A percentile compares a stretch with the other conserved stretches of the same genome.
phyloP scores from a whole-genome alignment of 1,140 invertebrate genomes.

The Pseudomyrmex flavicornis region DNA sequence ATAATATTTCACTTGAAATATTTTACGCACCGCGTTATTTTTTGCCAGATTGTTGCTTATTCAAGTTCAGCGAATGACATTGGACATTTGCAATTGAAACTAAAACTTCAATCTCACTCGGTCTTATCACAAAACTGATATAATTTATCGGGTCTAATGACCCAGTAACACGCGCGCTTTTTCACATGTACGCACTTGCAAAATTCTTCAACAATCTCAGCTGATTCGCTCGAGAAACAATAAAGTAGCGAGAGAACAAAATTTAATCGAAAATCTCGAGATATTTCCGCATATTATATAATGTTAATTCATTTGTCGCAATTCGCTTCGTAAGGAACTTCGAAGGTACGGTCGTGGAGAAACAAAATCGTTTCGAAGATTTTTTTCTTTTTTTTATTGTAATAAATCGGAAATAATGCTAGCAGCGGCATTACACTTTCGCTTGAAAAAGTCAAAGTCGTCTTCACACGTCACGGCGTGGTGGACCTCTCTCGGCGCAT shows the following conservation, averaged over 20 bases:
- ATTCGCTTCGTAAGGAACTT: neutral
- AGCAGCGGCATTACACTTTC: slow-evolving; percentile 20
- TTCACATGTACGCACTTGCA: neutral
- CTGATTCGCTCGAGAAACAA: neutral
- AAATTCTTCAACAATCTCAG: slow-evolving; percentile 1
- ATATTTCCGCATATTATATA: neutral
- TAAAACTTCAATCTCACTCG: neutral
- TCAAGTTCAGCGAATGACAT: neutral
- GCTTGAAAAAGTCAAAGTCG: slow-evolving; percentile 48
- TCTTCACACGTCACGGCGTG: neutral
- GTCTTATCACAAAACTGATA: neutral
- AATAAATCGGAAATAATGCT: slow-evolving; percentile 61
- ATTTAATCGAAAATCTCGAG: slow-evolving; percentile 11
- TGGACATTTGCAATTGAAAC: slow-evolving; percentile 23
- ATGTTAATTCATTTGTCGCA: too few relatives aligned
- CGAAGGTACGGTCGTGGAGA: neutral
- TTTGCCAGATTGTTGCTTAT: neutral
- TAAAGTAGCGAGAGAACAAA: neutral
- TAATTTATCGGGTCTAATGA: neutral
- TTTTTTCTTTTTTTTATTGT: slow-evolving; percentile 68
- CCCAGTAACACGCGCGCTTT: neutral
- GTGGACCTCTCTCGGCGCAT: slow-evolving; percentile 4
- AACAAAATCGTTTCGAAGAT: slow-evolving; percentile 40
- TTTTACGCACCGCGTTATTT: neutral
- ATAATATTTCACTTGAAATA: neutral